Base-by-base conservation (phyloP, 2,888 invertebrate species). In the Epinotia nisella region DNA sequence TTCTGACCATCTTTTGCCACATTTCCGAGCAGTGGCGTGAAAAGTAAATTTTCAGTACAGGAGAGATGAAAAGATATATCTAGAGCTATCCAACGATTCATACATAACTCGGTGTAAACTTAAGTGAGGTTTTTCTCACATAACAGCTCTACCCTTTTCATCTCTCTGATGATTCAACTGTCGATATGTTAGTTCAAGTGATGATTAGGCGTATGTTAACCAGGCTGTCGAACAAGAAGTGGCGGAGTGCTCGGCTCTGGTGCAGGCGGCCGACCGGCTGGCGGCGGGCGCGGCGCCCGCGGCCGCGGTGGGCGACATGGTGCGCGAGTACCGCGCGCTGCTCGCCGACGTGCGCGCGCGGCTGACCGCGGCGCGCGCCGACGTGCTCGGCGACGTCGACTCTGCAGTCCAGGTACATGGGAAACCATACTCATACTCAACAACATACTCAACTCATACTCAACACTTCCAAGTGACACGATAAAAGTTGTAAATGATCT, bases 181-280 rank as follows among this genome's bases (percentile, higher is more conserved):
- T 35, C 35, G 29, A 29, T 29, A 29, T 29, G 0, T 51, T 51
- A 17, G 51, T 53, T 19, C 53, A 15, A 49, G n/a, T 49, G 5
- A 49, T 49, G n/a, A 49, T 15, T n/a, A 1, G n/a, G n/a, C n/a
- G n/a, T 49, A 13, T 49, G n/a, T 10, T 10, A 24, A 3, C 10
- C 76, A 92, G 92, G 88, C 83, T 45, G 89, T 93, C 1, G 91
- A 91, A 79, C 80, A 81, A 73, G 92, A 92, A 13, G 82, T 92
- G 11, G 76, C 77, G 0, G 92, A 93, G 65, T 93, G 93, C 80
- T 83, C 82, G 53, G 83, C 87, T 0, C 78, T 92, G 17, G 92
- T 92, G 17, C 79, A 83, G 13, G 88, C 89, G 1, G 93, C 93
- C 0, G 91, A 93, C 78, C 84, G 92, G 0, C 82, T 93, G 15